phyloP scores from a whole-genome alignment of 2,113 vertebrate species.

The Ariopsis seemanni region DNA sequence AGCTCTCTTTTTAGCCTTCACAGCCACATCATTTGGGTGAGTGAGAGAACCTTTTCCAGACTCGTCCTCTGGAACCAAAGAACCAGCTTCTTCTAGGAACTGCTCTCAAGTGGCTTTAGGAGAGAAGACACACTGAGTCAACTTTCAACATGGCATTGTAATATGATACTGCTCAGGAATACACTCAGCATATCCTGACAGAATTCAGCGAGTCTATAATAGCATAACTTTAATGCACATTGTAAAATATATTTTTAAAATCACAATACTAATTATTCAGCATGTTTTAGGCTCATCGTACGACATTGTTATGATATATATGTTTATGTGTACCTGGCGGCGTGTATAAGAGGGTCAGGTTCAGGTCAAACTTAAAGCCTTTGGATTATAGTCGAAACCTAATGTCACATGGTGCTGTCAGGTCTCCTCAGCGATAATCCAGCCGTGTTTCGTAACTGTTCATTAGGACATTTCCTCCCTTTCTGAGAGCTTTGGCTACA shows the following conservation, averaged over 20 bases:
- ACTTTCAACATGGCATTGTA: constrained; percentile 12
- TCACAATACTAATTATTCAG: background rate
- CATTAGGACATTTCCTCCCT: constrained; percentile 6
- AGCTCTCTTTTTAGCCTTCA: constrained; percentile 65
- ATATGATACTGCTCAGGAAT: background rate
- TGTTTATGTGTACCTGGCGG: background rate
- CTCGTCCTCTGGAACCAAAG: constrained; percentile 56
- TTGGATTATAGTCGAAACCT: constrained; percentile 40
- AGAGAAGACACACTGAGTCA: constrained; percentile 21
- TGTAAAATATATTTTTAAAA: background rate
- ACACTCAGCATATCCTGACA: background rate
- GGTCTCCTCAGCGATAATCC: constrained; percentile 33
- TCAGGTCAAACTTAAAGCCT: constrained; percentile 21
- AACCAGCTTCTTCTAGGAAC: constrained; percentile 48
- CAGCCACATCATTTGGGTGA: constrained; percentile 68
- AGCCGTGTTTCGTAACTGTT: constrained; percentile 29
- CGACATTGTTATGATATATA: background rate
- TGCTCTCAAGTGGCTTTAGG: constrained; percentile 26
- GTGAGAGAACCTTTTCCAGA: constrained; percentile 67
- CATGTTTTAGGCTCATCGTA: background rate
- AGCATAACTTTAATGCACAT: background rate
- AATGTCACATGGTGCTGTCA: constrained; percentile 44
- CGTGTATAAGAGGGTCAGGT: constrained; percentile 3
- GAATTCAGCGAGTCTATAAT: background rate
- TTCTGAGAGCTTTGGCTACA: background rate